Evolutionary conservation across 2,797 vertebrate species (phyloP), one percentile per base, ranked within the genome.

Genomic region (Aselliscus stoliczkanus): DNA sequence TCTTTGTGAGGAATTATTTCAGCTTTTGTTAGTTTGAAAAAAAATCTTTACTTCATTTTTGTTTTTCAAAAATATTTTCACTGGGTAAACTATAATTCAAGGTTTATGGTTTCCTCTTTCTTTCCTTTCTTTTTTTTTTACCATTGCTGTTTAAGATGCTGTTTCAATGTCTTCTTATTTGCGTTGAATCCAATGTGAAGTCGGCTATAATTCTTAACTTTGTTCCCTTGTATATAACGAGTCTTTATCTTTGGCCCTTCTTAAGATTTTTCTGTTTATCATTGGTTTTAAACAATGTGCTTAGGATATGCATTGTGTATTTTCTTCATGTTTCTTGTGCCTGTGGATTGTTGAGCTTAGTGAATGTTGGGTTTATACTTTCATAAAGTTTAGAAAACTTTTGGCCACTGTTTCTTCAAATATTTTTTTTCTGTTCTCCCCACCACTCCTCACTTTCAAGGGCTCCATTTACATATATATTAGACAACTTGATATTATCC

Each of bases 141-240:
- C 18, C 31, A 20, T 82, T 70, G 18, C 75, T 82, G n/a, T 82
- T 89, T 58, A 72, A 76, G 7, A 90, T 65, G 25, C 7, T 86
- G 15, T 23, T 64, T 47, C 25, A 67, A 3, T 70, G n/a, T 84
- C 75, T 69, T 72, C 39, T 86, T 12, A 81, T 7, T 56, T 50
- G 15, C 56, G 70, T 58, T 82, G 79, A 90, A 89, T 94, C 39
- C 17, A 39, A 4, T 70, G 52, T 20, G 42, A 94, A 89, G 7
- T 95, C 67, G 70, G 11, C 21, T 92, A 5, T 79, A 52, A 77
- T 94, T 92, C 34, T 82, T 94, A 86, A 42, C 56, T 92, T 81
- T 87, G 25, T 91, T 79, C 60, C 9, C 44, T 23, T 80, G 10
- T 88, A 44, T 65, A 47, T 42, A 72, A 58, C 3, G 4, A 84